These are phyloP conservation scores for Mesoligia furuncula DNA, from an alignment of 2,888 invertebrate species.

Conservation along the genomic window DNA sequence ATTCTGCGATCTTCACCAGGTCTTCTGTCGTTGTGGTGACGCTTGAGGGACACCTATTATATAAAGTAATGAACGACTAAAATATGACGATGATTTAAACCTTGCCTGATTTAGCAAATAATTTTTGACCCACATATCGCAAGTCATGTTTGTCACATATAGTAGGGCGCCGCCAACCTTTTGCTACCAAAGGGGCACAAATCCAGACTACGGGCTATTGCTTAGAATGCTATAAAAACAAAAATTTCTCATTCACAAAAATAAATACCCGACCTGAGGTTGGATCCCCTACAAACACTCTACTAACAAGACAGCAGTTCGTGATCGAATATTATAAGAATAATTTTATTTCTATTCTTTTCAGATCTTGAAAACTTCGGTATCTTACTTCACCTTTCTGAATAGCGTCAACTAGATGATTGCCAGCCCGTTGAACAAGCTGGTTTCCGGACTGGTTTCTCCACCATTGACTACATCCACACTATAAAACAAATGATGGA, in stretches of 20 bases:
- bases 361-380: constrained; percentile 46
- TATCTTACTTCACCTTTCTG: constrained; percentile 39
- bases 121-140: background rate
- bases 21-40: background rate
- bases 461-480: too few relatives aligned
- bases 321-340: background rate
- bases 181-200: background rate
- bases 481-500: too few relatives aligned
- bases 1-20: background rate
- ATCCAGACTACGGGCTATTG: background rate
- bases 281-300: background rate
- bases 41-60: background rate
- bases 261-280: background rate
- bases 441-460: too few relatives aligned
- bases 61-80: background rate
- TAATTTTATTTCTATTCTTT: constrained; percentile 4
- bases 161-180: background rate
- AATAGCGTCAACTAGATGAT: background rate
- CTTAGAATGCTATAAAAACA: background rate
- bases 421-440: too few relatives aligned
- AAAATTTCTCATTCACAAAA: background rate
- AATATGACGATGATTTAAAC: background rate
- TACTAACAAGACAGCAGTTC: background rate
- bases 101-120: background rate
- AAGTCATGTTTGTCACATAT: background rate